phyloP scores from a whole-genome alignment of 1,140 invertebrate genomes.

The Drusus annulatus region DNA sequence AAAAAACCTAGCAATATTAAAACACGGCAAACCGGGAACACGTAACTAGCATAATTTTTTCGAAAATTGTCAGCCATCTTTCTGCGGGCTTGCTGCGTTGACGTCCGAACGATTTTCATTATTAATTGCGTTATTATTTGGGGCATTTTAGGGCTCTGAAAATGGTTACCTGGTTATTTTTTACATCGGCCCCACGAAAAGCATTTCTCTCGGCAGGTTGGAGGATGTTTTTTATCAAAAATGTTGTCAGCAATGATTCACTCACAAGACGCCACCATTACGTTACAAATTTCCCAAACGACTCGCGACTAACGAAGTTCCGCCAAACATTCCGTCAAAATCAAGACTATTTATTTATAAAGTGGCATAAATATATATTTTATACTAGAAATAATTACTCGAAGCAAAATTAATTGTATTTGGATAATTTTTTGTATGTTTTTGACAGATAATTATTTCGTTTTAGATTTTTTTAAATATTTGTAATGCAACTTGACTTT shows the following conservation, averaged over 20 bases:
- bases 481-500: neutral
- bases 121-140: neutral
- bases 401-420: no score
- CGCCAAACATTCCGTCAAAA: neutral
- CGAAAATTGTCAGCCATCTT: slow-evolving; percentile 41
- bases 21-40: slow-evolving; percentile 12
- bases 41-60: slow-evolving; percentile 6
- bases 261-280: slow-evolving; percentile 53
- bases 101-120: neutral
- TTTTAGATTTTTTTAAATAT: neutral
- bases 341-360: neutral
- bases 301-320: slow-evolving; percentile 19
- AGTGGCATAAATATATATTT: neutral
- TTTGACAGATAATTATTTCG: neutral
- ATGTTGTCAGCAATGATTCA: slow-evolving; percentile 55
- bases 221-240: slow-evolving; percentile 44
- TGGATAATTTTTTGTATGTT: neutral
- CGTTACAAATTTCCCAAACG: slow-evolving; percentile 45
- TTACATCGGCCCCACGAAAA: slow-evolving; percentile 16
- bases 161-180: slow-evolving; percentile 36
- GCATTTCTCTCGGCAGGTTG: slow-evolving; percentile 41
- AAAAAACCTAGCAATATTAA: slow-evolving; percentile 47
- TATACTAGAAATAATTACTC: no score
- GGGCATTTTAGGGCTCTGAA: neutral
- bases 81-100: neutral